Conservation (phyloP, 2,888 invertebrate species). For the Leucophenga maculata region DNA sequence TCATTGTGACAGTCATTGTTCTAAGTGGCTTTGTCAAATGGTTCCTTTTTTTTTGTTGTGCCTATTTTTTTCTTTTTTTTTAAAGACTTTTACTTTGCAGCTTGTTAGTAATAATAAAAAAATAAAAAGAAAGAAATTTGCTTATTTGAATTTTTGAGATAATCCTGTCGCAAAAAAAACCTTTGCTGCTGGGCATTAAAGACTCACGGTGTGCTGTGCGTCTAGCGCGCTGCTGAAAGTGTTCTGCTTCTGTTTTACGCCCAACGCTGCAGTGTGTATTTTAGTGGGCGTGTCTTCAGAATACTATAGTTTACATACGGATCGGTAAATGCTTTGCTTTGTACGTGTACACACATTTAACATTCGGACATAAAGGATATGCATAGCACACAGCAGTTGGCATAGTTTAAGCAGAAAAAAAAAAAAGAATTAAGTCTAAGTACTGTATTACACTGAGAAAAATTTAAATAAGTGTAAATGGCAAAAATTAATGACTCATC, state of each 20-base stretch:
- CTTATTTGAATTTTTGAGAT: slow-evolving; percentile 61
- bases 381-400: background rate
- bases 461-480: background rate
- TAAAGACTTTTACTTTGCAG: background rate
- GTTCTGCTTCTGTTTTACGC: slow-evolving; percentile 25
- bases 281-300: background rate
- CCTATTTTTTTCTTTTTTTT: background rate
- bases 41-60: too few species aligned
- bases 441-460: background rate
- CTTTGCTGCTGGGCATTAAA: background rate
- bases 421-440: background rate
- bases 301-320: background rate
- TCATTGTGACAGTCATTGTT: too few species aligned
- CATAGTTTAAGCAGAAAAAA: background rate
- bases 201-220: background rate
- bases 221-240: background rate
- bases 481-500: too few species aligned
- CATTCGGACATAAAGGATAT: slow-evolving; percentile 1
- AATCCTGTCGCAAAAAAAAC: slow-evolving; percentile 28
- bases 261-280: slow-evolving; percentile 9
- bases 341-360: background rate
- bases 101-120: slow-evolving; percentile 1
- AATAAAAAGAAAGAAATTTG: background rate
- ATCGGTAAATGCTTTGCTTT: slow-evolving; percentile 12
- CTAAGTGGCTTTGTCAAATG: too few species aligned